phyloP scores from a whole-genome alignment of 2,888 invertebrate genomes.

The Agrochola litura region DNA sequence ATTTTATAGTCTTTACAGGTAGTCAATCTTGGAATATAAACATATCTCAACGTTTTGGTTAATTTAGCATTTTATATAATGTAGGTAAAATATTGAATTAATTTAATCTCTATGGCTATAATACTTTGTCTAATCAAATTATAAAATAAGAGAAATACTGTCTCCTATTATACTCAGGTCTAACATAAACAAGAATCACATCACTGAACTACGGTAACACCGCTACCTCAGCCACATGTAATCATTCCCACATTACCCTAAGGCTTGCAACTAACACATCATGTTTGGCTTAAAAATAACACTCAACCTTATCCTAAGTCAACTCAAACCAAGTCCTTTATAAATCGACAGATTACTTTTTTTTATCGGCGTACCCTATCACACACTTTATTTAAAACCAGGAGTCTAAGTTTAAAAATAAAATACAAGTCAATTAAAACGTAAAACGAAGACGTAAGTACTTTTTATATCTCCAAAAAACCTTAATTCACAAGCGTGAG shows the following conservation, averaged over 20 bases:
- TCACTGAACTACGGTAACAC: background rate
- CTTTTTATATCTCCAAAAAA: conserved; percentile 24
- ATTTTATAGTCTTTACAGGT: background rate
- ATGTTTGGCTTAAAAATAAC: conserved; percentile 7
- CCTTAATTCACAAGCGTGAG: conserved; percentile 57
- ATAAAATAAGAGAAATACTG: background rate
- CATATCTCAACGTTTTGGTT: background rate
- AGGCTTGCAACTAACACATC: conserved; percentile 4
- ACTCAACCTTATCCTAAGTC: background rate
- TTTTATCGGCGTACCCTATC: background rate
- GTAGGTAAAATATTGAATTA: background rate
- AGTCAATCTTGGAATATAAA: background rate
- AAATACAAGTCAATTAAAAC: conserved; percentile 33
- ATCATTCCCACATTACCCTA: background rate
- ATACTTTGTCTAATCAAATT: background rate
- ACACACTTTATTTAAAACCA: background rate
- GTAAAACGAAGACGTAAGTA: conserved; percentile 18
- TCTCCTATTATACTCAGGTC: background rate
- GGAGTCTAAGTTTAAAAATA: background rate
- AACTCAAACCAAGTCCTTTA: background rate
- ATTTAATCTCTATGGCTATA: background rate
- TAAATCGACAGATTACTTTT: background rate
- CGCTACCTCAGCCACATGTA: background rate
- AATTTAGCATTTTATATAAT: background rate
- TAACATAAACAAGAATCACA: background rate